Evolutionary conservation across 1,140 invertebrate species (phyloP).

Genomic region (Popillia japonica): DNA sequence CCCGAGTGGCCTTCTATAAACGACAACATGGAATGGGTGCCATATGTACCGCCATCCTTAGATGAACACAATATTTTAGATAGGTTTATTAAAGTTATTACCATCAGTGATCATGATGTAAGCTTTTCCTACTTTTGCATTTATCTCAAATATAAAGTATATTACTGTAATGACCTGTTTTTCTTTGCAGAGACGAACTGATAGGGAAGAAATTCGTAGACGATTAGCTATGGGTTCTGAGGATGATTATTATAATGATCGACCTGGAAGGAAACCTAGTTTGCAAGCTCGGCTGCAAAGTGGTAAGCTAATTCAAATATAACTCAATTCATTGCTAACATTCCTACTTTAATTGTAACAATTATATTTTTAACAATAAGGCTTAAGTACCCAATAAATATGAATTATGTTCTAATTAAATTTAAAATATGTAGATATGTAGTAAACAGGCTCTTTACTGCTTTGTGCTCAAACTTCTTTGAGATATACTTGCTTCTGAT

Average conservation of each 20-base stretch:
- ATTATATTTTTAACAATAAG: not conserved
- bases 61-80: conserved; percentile 70
- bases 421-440: too few species aligned
- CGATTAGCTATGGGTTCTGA: conserved; percentile 87
- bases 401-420: too few species aligned
- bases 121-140: conserved; percentile 45
- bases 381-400: too few species aligned
- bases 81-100: conserved; percentile 72
- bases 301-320: conserved; percentile 63
- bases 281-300: conserved; percentile 86
- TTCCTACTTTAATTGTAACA: too few species aligned
- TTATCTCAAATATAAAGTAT: not conserved
- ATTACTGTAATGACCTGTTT: conserved; percentile 40
- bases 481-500: too few species aligned
- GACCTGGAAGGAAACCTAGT: conserved; percentile 82
- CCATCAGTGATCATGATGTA: conserved; percentile 63
- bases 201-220: conserved; percentile 89
- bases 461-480: too few species aligned
- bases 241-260: conserved; percentile 75
- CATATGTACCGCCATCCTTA: conserved; percentile 57
- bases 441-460: too few species aligned
- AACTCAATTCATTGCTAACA: too few species aligned
- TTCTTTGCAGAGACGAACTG: conserved; percentile 83
- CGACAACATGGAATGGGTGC: conserved; percentile 61
- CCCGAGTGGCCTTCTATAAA: conserved; percentile 60